Evolutionary conservation across 2,113 vertebrate species (phyloP).

Genomic region (Mus pahari): DNA sequence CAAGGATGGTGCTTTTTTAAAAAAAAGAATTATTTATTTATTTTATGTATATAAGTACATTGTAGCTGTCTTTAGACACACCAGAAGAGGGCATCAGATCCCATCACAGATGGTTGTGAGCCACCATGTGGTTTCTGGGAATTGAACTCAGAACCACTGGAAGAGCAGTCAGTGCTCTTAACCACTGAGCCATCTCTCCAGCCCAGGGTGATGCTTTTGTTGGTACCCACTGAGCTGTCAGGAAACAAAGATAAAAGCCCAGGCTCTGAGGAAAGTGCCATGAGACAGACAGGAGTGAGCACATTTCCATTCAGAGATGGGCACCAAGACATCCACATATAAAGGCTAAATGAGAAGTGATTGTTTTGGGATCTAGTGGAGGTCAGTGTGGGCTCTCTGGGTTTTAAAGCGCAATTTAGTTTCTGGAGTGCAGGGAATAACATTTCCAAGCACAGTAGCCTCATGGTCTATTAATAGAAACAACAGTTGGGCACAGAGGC

Average conservation of each 20-base stretch:
- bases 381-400: neutral
- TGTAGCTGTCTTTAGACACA: too few relatives aligned
- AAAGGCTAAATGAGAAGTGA: neutral
- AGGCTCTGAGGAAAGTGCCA: neutral
- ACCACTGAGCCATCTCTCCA: neutral
- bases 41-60: too few relatives aligned
- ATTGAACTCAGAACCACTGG: too few relatives aligned
- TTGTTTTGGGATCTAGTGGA: neutral
- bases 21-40: too few relatives aligned
- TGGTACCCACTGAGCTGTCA: neutral
- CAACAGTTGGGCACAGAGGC: neutral
- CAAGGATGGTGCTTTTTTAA: neutral
- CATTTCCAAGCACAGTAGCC: neutral
- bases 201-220: neutral
- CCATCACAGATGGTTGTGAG: too few relatives aligned
- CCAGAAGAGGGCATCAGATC: too few relatives aligned
- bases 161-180: too few relatives aligned
- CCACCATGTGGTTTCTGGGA: too few relatives aligned
- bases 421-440: neutral
- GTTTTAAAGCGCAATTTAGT: neutral
- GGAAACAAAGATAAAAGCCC: constrained; percentile 4
- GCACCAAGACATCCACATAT: neutral
- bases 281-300: neutral
- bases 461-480: neutral
- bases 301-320: neutral